Evolutionary conservation across 2,888 invertebrate genomes (phyloP), one percentile per base, ranked within the genome.

Genomic region (Cyclophora punctaria): DNA sequence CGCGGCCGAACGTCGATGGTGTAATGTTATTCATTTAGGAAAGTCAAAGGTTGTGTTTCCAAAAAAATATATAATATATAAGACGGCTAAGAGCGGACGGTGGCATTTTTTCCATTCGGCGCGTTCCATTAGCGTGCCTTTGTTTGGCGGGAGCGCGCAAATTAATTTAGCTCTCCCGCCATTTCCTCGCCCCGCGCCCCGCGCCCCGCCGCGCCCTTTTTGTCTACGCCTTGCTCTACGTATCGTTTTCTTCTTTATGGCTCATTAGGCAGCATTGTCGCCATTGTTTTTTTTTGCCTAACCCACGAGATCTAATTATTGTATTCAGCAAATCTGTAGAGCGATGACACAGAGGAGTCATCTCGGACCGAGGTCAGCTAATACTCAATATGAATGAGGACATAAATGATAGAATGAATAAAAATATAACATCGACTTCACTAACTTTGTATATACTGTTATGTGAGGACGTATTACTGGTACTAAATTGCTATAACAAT

Each of bases 61-160:
- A 75, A 77, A 37, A 83, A 84, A 80, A 73, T 56, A 59, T 57
- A 57, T 56, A 43, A 71, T 80, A 83, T 80, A 80, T 80, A 83
- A 84, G 85, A 83, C 84, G 77, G 76, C 80, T 73, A 80, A 84
- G 85, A 86, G 84, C 85, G 88, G 86, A 86, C 88, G 88, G 87
- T 87, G 88, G 88, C 88, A 88, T 88, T 88, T 88, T 88, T 86
- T 88, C 88, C 84, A 87, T 88, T 88, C 87, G 87, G 81, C 87
- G 87, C 85, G 86, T 88, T 88, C 88, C 88, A 88, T 88, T 88
- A 88, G 88, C 88, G 87, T 80, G 87, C 87, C 88, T 87, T 88
- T 88, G 88, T 88, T 88, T 88, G 88, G 88, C 84, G 86, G 87
- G 81, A 84, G 88, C 84, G 88, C 87, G 87, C 88, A 88, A 87